phyloP scores from a whole-genome alignment of 2,888 invertebrate genomes.

The Siphlonurus alternatus region DNA sequence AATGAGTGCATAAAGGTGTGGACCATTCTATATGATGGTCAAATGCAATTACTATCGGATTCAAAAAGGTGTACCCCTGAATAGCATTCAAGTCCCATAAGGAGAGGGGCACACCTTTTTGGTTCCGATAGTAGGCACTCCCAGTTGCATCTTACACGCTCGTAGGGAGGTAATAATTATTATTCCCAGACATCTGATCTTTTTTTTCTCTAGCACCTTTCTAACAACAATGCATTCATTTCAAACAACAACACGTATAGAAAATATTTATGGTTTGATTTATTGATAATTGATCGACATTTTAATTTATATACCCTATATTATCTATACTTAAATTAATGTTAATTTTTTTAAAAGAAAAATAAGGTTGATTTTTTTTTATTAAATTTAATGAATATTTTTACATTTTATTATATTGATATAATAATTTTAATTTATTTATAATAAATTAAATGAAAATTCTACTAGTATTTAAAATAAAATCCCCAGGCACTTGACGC shows the following conservation, averaged over 20 bases:
- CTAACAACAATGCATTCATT: not conserved
- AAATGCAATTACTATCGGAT: not conserved
- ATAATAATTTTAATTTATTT: too few relatives aligned
- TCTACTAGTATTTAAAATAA: too few relatives aligned
- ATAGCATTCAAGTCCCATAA: too few relatives aligned
- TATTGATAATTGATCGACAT: not conserved
- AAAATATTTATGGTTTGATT: not conserved
- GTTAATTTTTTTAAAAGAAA: not conserved
- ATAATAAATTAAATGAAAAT: too few relatives aligned
- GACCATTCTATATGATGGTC: not conserved
- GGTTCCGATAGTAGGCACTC: not conserved
- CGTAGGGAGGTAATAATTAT: not conserved
- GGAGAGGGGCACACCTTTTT: not conserved
- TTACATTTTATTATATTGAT: not conserved
- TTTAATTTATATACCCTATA: not conserved
- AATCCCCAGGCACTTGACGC: too few relatives aligned
- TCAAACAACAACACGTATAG: too few relatives aligned
- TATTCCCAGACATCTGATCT: not conserved
- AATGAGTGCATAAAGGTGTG: not conserved
- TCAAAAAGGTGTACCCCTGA: too few relatives aligned
- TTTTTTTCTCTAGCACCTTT: not conserved
- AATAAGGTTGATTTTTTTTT: not conserved
- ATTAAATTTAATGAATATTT: not conserved
- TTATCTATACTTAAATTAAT: not conserved
- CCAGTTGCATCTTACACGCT: not conserved